phyloP scores from a whole-genome alignment of 2,888 invertebrate species.

The Protula sp. region DNA sequence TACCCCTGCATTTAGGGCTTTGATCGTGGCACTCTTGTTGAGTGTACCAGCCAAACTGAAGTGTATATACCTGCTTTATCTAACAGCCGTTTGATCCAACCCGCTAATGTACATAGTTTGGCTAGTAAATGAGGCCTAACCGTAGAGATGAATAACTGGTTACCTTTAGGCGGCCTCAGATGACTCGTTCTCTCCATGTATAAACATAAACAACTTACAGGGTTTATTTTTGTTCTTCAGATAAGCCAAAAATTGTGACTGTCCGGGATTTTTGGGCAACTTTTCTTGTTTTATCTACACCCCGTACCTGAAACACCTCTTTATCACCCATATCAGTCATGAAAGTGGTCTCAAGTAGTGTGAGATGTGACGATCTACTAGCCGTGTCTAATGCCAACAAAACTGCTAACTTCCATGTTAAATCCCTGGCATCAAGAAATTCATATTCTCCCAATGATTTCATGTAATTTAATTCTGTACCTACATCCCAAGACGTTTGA shows the following conservation, averaged over 20 bases:
- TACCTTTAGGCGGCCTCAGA: too few species aligned
- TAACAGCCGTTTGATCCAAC: not conserved
- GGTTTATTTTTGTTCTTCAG: too few species aligned
- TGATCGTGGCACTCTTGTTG: not conserved
- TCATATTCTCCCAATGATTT: not conserved
- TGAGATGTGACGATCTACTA: not conserved
- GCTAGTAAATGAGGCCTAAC: too few species aligned
- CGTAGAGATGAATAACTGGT: too few species aligned
- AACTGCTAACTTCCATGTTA: not conserved
- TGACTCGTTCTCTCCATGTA: too few species aligned
- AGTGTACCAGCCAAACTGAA: not conserved
- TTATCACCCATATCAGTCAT: not conserved
- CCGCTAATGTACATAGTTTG: not conserved
- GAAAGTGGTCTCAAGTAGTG: not conserved
- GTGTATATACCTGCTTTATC: not conserved
- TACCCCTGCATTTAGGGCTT: not conserved
- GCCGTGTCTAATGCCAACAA: not conserved
- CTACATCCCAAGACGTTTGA: not conserved
- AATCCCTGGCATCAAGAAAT: not conserved
- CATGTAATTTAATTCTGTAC: not conserved
- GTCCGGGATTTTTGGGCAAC: not conserved
- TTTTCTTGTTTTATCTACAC: not conserved
- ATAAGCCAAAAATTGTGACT: not conserved
- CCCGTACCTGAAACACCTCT: not conserved
- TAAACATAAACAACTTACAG: too few species aligned